Conservation (phyloP, 2,797 vertebrate species). For the Anableps anableps region DNA sequence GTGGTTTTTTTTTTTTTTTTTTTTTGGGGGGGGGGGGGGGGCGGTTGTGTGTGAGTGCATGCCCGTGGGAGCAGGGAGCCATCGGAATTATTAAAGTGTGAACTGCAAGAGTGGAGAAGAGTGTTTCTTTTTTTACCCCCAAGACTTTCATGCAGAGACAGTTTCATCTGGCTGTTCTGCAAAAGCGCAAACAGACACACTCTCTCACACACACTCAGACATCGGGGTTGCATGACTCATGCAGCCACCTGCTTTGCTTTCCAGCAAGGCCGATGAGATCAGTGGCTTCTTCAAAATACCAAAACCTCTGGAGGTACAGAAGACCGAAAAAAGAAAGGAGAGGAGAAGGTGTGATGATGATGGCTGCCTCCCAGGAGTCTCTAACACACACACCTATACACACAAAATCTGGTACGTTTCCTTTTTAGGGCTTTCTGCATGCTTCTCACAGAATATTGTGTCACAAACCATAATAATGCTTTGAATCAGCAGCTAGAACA, state of each 20-base stretch:
- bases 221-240: conserved; percentile 68
- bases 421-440: conserved; percentile 4
- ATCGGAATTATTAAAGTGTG: conserved; percentile 77
- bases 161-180: conserved; percentile 19
- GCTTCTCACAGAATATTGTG: background rate
- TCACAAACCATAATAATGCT: background rate
- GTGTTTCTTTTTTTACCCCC: conserved; percentile 64
- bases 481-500: background rate
- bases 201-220: conserved; percentile 11
- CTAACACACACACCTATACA: conserved; percentile 13
- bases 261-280: conserved; percentile 73
- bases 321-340: conserved; percentile 31
- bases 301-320: conserved; percentile 57
- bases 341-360: conserved; percentile 64
- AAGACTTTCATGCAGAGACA: conserved; percentile 54
- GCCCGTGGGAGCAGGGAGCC: conserved; percentile 27
- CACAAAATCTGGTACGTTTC: conserved; percentile 2
- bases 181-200: conserved; percentile 16
- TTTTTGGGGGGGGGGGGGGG: no score
- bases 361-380: conserved; percentile 59
- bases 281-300: conserved; percentile 59
- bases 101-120: conserved; percentile 59
- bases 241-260: conserved; percentile 54
- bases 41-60: conserved; percentile 8
- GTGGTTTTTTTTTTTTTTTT: background rate